Conservation (phyloP, 2,888 invertebrate species). For the Neocrepidodera transversa region DNA sequence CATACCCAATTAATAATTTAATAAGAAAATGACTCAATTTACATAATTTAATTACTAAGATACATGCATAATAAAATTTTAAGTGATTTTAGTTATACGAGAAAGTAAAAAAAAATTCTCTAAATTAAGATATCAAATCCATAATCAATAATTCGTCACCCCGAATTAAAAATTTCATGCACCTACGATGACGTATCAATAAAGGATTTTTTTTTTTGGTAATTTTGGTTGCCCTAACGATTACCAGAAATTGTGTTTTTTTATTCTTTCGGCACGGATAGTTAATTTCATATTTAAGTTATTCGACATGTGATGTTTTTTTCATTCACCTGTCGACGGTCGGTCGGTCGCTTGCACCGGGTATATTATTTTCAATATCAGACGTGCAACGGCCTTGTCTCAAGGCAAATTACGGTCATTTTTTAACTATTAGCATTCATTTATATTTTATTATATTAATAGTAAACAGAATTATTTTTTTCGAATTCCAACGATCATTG, state of each 20-base stretch:
- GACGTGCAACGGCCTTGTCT: constrained; percentile 28
- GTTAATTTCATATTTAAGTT: constrained; percentile 35
- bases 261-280: constrained; percentile 13
- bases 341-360: constrained; percentile 25
- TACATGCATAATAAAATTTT: too few species aligned
- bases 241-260: not conserved
- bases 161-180: constrained; percentile 3
- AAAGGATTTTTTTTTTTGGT: not conserved
- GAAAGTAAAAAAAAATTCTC: too few species aligned
- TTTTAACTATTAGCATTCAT: too few species aligned
- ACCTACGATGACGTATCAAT: constrained; percentile 1
- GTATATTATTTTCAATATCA: constrained; percentile 24
- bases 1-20: not conserved
- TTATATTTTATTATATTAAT: too few species aligned
- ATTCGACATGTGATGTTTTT: constrained; percentile 33
- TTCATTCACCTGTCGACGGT: constrained; percentile 31
- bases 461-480: too few species aligned
- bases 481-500: too few species aligned
- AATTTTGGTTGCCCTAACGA: not conserved
- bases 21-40: not conserved
- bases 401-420: constrained; percentile 16
- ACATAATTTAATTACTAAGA: not conserved
- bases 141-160: not conserved
- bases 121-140: constrained; percentile 1
- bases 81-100: too few species aligned